Conservation (phyloP, 2,797 vertebrate genomes). For the Melanotaenia pygmaea region DNA sequence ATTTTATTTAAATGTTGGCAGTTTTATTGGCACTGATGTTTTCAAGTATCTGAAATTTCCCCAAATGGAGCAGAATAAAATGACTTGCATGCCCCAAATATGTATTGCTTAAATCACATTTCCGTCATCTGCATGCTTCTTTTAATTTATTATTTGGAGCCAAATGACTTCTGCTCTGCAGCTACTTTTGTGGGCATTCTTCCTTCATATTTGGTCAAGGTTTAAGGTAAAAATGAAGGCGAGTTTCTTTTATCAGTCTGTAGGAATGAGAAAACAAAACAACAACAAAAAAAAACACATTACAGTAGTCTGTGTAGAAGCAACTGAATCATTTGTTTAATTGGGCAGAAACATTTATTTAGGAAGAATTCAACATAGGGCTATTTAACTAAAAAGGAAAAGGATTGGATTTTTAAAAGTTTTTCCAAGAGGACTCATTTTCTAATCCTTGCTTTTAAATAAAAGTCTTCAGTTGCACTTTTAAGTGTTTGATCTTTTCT, state of each 20-base stretch:
- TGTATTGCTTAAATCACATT: conserved; percentile 3
- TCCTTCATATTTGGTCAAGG: conserved; percentile 25
- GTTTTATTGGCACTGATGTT: not conserved
- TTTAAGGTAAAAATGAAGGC: conserved; percentile 28
- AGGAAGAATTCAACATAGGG: conserved; percentile 34
- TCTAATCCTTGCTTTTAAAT: conserved; percentile 41
- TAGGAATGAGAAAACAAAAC: not conserved
- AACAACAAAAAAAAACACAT: not conserved
- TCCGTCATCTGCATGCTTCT: not conserved
- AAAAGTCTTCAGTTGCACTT: conserved; percentile 25
- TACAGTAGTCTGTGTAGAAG: conserved; percentile 24
- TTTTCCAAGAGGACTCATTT: conserved; percentile 31
- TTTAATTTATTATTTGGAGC: not conserved
- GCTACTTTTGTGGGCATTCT: not conserved
- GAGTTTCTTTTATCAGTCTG: conserved; percentile 18
- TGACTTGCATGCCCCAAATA: not conserved
- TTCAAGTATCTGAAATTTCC: conserved; percentile 1
- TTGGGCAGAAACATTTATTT: conserved; percentile 35
- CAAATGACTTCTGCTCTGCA: not conserved
- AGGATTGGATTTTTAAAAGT: conserved; percentile 29
- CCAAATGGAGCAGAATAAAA: conserved; percentile 22
- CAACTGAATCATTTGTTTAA: conserved; percentile 43
- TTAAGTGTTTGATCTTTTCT: conserved; percentile 23
- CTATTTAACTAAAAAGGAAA: conserved; percentile 21
- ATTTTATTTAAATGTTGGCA: conserved; percentile 25